A percentile compares a stretch with the other conserved stretches of the same genome.
phyloP scores from a whole-genome alignment of 1,140 invertebrate genomes.

The Hyphantria cunea region DNA sequence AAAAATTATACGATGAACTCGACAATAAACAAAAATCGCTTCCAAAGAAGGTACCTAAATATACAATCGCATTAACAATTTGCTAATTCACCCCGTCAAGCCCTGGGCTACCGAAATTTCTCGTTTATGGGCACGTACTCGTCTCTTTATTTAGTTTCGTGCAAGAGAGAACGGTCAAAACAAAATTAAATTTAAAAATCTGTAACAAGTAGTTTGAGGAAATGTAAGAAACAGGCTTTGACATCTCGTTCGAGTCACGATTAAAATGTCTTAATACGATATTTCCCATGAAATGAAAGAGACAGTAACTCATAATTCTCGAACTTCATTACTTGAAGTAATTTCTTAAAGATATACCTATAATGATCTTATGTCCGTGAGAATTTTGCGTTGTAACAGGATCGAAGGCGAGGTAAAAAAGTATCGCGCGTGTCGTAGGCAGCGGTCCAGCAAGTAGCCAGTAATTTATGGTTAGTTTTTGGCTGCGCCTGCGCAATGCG shows the following conservation, averaged over 20 bases:
- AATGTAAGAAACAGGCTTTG: slow-evolving; percentile 27
- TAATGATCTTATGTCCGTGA: slow-evolving; percentile 66
- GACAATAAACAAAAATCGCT: neutral
- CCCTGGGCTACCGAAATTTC: slow-evolving; percentile 66
- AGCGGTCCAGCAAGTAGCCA: slow-evolving; percentile 70
- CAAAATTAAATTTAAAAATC: slow-evolving; percentile 14
- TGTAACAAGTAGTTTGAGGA: slow-evolving; percentile 24
- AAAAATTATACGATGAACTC: neutral
- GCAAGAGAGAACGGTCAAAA: slow-evolving; percentile 33
- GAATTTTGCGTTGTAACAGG: slow-evolving; percentile 75
- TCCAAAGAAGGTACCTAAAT: neutral
- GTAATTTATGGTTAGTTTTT: slow-evolving; percentile 83
- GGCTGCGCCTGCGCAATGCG: slow-evolving; percentile 73
- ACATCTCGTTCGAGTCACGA: slow-evolving; percentile 29
- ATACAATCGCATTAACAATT: slow-evolving; percentile 17
- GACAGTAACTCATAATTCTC: slow-evolving; percentile 49
- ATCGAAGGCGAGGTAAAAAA: slow-evolving; percentile 63
- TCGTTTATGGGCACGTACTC: slow-evolving; percentile 41
- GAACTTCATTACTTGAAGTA: slow-evolving; percentile 63
- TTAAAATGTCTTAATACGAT: slow-evolving; percentile 34
- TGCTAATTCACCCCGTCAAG: slow-evolving; percentile 46
- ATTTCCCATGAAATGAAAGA: slow-evolving; percentile 31
- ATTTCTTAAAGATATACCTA: slow-evolving; percentile 65
- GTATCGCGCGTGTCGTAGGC: slow-evolving; percentile 69
- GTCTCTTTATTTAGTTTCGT: slow-evolving; percentile 36